phyloP scores from a whole-genome alignment of 2,113 vertebrate species.

The Pelecanoides urinatrix region DNA sequence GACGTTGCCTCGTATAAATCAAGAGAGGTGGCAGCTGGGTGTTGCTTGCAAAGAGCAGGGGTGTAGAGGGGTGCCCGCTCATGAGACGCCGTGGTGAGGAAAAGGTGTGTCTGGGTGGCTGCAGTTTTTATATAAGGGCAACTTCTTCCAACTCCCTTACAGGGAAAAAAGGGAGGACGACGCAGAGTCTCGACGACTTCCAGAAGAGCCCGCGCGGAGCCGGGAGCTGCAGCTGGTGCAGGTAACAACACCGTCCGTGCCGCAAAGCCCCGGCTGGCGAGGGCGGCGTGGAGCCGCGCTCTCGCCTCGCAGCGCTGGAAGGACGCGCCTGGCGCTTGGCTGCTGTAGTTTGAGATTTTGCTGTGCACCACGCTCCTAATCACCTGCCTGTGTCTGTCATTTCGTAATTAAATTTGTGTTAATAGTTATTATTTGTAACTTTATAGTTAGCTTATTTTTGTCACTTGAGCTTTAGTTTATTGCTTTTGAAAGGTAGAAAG shows the following conservation, averaged over 20 bases:
- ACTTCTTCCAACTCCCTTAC: background rate
- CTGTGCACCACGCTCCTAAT: background rate
- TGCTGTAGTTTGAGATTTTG: background rate
- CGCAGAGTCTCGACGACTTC: accelerated
- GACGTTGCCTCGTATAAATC: background rate
- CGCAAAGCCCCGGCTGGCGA: accelerated
- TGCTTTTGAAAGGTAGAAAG: background rate
- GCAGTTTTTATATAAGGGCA: background rate
- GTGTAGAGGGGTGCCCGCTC: background rate
- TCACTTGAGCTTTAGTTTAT: background rate
- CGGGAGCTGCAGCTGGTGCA: background rate
- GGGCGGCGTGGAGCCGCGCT: background rate
- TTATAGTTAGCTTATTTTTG: background rate
- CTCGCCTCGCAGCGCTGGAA: background rate
- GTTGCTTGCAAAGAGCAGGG: background rate
- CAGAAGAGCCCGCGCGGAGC: background rate
- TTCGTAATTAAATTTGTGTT: background rate
- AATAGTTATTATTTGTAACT: background rate
- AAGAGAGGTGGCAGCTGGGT: background rate
- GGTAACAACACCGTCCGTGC: background rate
- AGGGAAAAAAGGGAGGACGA: background rate
- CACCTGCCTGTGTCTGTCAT: background rate
- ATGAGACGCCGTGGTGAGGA: background rate
- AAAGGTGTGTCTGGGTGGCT: background rate
- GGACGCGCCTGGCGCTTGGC: accelerated